Conservation (phyloP, 2,113 vertebrate species). For the Callionymus lyra region DNA sequence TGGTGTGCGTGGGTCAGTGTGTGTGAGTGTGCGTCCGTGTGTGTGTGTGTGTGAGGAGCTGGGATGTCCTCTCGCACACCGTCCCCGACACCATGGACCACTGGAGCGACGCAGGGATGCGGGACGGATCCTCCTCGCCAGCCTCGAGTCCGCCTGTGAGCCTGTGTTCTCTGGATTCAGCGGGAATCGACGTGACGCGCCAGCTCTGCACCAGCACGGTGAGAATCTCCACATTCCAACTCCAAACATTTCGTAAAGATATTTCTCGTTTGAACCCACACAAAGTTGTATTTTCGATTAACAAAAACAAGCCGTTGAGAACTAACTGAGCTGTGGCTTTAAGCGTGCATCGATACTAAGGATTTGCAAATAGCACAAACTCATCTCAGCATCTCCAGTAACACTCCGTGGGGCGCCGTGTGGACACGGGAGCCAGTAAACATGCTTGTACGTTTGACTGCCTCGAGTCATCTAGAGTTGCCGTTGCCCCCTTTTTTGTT, state of each 20-base stretch:
- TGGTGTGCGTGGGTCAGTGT: constrained; percentile 27
- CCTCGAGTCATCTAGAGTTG: constrained; percentile 24
- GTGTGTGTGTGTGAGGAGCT: constrained; percentile 35
- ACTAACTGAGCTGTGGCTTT: constrained; percentile 55
- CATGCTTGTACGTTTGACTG: constrained; percentile 33
- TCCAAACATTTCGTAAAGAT: too few species aligned
- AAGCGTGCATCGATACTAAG: constrained; percentile 48
- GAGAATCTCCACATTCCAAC: too few species aligned
- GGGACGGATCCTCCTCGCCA: constrained; percentile 27
- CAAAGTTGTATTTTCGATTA: too few species aligned
- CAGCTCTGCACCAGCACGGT: constrained; percentile 53
- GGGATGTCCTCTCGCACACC: constrained; percentile 34
- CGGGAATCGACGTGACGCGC: constrained; percentile 59
- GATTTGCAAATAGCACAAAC: constrained; percentile 56
- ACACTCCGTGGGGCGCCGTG: constrained; percentile 26
- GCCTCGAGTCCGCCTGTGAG: constrained; percentile 11
- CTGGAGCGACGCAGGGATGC: constrained; percentile 36
- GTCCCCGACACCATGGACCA: constrained; percentile 54
- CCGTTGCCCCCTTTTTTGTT: constrained; percentile 20
- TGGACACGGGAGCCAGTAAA: constrained; percentile 26
- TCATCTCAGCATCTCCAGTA: constrained; percentile 46
- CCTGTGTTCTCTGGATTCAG: constrained; percentile 49
- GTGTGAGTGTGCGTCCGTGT: constrained; percentile 46
- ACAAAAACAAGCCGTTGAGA: too few species aligned
- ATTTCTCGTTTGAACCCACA: too few species aligned